Evolutionary conservation across 2,888 invertebrate species (phyloP).

Genomic region (Clitarchus hookeri): DNA sequence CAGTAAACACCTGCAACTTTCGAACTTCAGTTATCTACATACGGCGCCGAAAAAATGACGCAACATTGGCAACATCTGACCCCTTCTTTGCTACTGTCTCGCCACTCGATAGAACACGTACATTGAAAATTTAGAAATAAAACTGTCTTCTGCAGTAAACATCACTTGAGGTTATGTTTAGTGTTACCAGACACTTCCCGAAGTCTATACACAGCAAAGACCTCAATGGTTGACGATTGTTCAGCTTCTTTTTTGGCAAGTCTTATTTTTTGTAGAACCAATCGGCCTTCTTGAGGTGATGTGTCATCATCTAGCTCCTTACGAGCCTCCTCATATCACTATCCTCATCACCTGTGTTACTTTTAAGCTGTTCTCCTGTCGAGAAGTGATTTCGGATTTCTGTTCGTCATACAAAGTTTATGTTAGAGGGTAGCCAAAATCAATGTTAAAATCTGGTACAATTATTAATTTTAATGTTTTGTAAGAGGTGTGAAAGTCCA

Average conservation of each 20-base stretch:
- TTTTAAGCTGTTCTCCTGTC: background rate
- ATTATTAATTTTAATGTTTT: background rate
- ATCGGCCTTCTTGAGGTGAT: background rate
- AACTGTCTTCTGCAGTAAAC: background rate
- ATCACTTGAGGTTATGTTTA: background rate
- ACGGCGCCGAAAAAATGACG: background rate
- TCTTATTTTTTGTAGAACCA: background rate
- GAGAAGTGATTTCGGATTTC: background rate
- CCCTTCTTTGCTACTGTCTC: background rate
- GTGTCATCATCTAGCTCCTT: background rate
- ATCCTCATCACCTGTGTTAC: background rate
- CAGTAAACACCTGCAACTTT: background rate
- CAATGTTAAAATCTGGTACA: background rate
- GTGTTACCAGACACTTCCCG: background rate
- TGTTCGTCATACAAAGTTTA: background rate
- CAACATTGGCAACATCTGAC: background rate
- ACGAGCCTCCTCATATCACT: background rate
- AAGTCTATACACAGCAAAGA: background rate
- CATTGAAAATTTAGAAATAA: background rate
- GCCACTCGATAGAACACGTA: background rate
- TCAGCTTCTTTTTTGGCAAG: background rate
- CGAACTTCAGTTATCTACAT: background rate
- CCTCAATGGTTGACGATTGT: background rate
- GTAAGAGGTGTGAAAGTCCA: background rate
- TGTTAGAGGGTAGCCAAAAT: background rate